Percentiles rank a stretch among this genome's conserved stretches.
phyloP scores from a whole-genome alignment of 2,113 vertebrate species.

The Phylloscopus whistleri region DNA sequence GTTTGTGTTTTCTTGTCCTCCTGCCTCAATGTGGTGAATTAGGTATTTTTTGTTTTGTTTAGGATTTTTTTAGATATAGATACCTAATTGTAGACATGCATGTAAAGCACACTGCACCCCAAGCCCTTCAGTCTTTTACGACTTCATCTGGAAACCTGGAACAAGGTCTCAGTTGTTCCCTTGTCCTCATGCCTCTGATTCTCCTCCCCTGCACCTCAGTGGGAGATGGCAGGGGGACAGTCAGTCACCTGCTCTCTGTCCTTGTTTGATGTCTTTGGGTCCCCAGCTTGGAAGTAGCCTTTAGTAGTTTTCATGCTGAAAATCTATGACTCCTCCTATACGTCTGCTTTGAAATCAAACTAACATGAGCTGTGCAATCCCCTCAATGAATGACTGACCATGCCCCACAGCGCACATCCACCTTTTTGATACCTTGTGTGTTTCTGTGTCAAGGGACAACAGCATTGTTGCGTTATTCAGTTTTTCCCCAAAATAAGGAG shows the following conservation, averaged over 20 bases:
- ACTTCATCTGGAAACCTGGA: background rate
- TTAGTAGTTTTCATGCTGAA: background rate
- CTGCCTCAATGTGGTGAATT: background rate
- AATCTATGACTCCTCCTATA: background rate
- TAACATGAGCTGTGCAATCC: background rate
- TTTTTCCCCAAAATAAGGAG: background rate
- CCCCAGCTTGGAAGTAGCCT: background rate
- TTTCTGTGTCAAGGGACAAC: background rate
- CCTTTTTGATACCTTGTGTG: background rate
- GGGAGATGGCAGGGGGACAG: background rate
- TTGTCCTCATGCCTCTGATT: background rate
- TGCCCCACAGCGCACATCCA: background rate
- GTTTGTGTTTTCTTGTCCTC: background rate
- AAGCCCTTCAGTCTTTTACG: background rate
- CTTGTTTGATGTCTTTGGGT: background rate
- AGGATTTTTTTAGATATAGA: rapidly evolving
- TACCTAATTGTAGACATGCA: background rate
- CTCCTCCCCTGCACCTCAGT: background rate
- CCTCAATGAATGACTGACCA: background rate
- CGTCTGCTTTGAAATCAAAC: background rate
- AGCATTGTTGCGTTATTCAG: background rate
- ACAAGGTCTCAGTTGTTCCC: background rate
- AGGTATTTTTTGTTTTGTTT: background rate
- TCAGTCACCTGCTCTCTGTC: background rate
- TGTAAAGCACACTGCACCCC: background rate